Percentiles rank a stretch among this genome's conserved stretches.
Evolutionary conservation across 2,113 vertebrate genomes (phyloP).

Genomic region (Syngnathus typhle): DNA sequence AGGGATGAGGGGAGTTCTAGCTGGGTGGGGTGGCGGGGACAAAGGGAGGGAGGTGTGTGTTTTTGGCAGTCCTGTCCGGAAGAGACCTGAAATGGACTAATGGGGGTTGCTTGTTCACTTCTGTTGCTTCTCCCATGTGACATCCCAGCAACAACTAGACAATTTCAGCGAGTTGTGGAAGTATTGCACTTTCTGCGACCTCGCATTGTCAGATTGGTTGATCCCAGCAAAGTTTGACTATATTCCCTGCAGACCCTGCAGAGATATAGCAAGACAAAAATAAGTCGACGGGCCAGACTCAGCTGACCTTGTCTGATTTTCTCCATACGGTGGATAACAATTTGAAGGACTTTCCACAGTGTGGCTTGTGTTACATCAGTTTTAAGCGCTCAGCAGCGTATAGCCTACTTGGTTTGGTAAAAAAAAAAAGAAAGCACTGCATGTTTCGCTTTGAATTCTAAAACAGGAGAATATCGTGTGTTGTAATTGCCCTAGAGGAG

Average conservation of each 20-base stretch:
- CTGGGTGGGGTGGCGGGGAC: conserved; percentile 32
- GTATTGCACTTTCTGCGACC: conserved; percentile 36
- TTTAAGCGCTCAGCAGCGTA: too few relatives aligned
- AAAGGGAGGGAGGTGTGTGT: conserved; percentile 16
- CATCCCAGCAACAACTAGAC: not conserved
- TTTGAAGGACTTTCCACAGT: conserved; percentile 34
- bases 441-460: conserved; percentile 12
- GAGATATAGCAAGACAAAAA: conserved; percentile 18
- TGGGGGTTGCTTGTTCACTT: conserved; percentile 48
- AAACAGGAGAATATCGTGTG: conserved; percentile 7
- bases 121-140: conserved; percentile 8
- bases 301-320: conserved; percentile 17
- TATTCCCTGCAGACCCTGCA: conserved; percentile 1
- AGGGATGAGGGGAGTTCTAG: conserved; percentile 20
- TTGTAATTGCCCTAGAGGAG: conserved; percentile 23
- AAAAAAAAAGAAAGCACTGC: conserved; percentile 1
- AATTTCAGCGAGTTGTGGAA: not conserved
- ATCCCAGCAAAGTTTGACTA: conserved; percentile 21
- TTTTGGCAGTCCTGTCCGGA: conserved; percentile 53
- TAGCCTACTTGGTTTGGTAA: conserved; percentile 2
- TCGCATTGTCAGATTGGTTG: conserved; percentile 53
- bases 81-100: conserved; percentile 57
- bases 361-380: not conserved
- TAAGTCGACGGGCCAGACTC: conserved; percentile 3
- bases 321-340: conserved; percentile 35